Percentiles rank a stretch among this genome's conserved stretches.
These are phyloP conservation scores for Corythaixoides concolor DNA, from an alignment of 2,113 vertebrate species.

Conservation along the genomic window DNA sequence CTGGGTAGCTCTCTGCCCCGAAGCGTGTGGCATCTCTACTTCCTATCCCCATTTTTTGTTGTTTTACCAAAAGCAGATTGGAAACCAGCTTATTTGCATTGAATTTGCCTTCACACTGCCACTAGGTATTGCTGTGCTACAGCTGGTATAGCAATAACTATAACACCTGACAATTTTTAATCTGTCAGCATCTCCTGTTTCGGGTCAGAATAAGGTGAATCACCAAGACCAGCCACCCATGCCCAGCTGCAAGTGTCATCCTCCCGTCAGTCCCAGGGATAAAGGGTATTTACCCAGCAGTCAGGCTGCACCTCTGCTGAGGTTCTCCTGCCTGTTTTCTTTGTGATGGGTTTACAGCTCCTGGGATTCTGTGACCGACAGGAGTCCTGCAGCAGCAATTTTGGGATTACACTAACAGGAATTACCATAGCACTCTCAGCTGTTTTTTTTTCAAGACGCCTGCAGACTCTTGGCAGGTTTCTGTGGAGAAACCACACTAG, in stretches of 20 bases:
- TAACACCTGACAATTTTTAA: rapidly evolving
- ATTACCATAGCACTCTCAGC: not conserved
- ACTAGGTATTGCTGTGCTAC: not conserved
- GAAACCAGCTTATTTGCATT: not conserved
- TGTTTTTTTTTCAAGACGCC: not conserved
- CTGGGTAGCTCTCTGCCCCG: not conserved
- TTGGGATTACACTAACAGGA: not conserved
- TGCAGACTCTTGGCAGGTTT: not conserved
- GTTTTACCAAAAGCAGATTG: not conserved
- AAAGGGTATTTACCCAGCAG: not conserved
- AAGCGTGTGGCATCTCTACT: not conserved
- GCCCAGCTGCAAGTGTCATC: not conserved
- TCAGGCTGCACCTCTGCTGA: not conserved
- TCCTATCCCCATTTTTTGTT: not conserved
- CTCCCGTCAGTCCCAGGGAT: not conserved
- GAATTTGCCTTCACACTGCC: not conserved
- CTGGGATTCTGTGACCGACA: not conserved
- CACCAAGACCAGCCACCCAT: not conserved
- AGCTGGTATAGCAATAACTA: not conserved
- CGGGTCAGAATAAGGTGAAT: not conserved
- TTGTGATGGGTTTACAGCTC: rapidly evolving
- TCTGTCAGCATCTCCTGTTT: not conserved
- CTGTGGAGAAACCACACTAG: not conserved
- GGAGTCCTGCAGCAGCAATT: not conserved
- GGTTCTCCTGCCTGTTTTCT: not conserved